Conservation (phyloP, 1,140 invertebrate genomes). For the Bombus superbus region DNA sequence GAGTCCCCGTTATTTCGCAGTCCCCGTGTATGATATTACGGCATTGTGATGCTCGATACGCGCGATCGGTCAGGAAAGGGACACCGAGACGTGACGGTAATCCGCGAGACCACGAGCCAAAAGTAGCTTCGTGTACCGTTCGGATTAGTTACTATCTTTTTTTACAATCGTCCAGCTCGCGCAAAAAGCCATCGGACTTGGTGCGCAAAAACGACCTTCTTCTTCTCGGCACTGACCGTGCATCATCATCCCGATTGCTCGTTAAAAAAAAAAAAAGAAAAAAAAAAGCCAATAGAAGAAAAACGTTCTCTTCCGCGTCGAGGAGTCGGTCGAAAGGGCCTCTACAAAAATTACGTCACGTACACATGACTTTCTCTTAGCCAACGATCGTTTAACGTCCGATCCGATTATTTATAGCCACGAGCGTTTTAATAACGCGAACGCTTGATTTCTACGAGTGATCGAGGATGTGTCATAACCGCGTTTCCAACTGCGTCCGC, state of each 20-base stretch:
- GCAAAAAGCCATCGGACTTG: slow-evolving; percentile 18
- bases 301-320: slow-evolving; percentile 32
- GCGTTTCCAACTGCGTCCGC: slow-evolving; percentile 3
- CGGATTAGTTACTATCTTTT: slow-evolving; percentile 49
- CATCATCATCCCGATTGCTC: not conserved
- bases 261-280: not conserved
- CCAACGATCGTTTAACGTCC: slow-evolving; percentile 36
- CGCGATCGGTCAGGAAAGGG: slow-evolving; percentile 40
- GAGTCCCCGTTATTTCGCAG: slow-evolving; percentile 45
- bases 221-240: not conserved
- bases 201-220: not conserved
- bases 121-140: slow-evolving; percentile 46
- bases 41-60: slow-evolving; percentile 52
- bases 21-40: slow-evolving; percentile 29
- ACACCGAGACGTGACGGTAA: slow-evolving; percentile 49
- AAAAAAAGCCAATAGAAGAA: not conserved
- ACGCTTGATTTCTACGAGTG: not conserved
- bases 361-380: slow-evolving; percentile 39
- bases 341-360: slow-evolving; percentile 40
- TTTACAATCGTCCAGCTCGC: not conserved
- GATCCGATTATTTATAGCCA: not conserved
- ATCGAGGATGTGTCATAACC: slow-evolving; percentile 5
- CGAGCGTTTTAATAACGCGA: slow-evolving; percentile 1
- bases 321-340: not conserved
- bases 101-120: slow-evolving; percentile 32